These are phyloP conservation scores for Auanema sp. DNA, from an alignment of 2,888 invertebrate genomes.

Conservation along the genomic window DNA sequence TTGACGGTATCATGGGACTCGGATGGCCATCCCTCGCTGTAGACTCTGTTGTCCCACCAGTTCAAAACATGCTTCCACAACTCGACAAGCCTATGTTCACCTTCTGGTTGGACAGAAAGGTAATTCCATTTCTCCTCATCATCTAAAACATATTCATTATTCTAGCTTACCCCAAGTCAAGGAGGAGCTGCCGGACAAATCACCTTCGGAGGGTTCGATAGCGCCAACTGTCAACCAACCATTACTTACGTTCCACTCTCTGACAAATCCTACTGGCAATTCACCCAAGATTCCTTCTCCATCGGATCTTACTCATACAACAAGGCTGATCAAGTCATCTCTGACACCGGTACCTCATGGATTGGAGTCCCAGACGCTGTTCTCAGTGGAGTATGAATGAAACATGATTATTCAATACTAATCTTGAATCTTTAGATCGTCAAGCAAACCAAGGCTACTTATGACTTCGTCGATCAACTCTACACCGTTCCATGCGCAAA, in stretches of 20 bases:
- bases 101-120: constrained; percentile 77
- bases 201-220: constrained; percentile 53
- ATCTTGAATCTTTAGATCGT: constrained; percentile 22
- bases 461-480: constrained; percentile 29
- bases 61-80: constrained; percentile 87
- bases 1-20: constrained; percentile 57
- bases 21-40: constrained; percentile 74
- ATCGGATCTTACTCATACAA: constrained; percentile 34
- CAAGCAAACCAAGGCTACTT: constrained; percentile 37
- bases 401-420: neutral
- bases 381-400: constrained; percentile 18
- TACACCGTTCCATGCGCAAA: constrained; percentile 48
- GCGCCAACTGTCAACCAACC: constrained; percentile 43
- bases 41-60: constrained; percentile 86
- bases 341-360: constrained; percentile 56
- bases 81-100: constrained; percentile 80
- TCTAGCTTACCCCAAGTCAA: constrained; percentile 24
- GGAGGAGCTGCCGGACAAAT: constrained; percentile 50
- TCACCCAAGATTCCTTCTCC: constrained; percentile 26
- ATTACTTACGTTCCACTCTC: constrained; percentile 49
- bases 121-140: neutral
- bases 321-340: constrained; percentile 34
- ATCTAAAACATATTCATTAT: neutral
- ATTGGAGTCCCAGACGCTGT: constrained; percentile 41
- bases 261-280: constrained; percentile 54